Base-by-base conservation (phyloP, 2,113 vertebrate genomes). In the Paratilapia polleni region DNA sequence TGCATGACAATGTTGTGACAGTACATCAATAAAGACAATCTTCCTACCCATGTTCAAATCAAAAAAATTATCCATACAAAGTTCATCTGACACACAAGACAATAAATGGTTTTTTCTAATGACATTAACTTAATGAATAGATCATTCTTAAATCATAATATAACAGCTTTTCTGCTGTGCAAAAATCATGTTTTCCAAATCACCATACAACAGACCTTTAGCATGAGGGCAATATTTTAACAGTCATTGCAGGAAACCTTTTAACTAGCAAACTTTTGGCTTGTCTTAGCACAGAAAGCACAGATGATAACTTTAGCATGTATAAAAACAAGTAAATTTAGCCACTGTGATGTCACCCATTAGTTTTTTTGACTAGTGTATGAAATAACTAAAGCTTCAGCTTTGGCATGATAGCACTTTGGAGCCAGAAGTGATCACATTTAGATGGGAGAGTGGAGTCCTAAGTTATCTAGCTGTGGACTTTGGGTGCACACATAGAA, bases 1-100 rank as follows among this genome's bases (percentile, higher is more conserved):
- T 61, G 28, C 57, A 80, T 74, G 28, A 83, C 34, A 43, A 73
- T 75, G 59, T 41, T 64, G n/a, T 61, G 43, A 86, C 31, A 26
- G 5, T 8, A 34, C 57, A 83, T 83, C 11, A 70, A 36, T 36
- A 26, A 47, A 80, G 13, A 19, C 6, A 66, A 52, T 61, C 20
- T 57, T 19, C 4, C 9, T 41, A 20, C n/a, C 49, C 5, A 4
- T 28, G 11, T 78, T n/a, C 34, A 43, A 19, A 73, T 43, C 11
- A 14, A 19, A 4, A 20, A 66, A 66, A 24, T 9, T 1, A 41
- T 41, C 41, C 22, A 36, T 66, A 66, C n/a, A 66, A 43, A 17
- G 24, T 20, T 8, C 0, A 66, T 66, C 34, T 22, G 61, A 38
- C 34, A 63, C 8, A 13, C 43, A 47, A 15, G 43, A 47, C 12